These are phyloP conservation scores for Dysidea cf. avara DNA, from an alignment of 37 sponge, comb jelly and placozoan species.

Conservation along the genomic window DNA sequence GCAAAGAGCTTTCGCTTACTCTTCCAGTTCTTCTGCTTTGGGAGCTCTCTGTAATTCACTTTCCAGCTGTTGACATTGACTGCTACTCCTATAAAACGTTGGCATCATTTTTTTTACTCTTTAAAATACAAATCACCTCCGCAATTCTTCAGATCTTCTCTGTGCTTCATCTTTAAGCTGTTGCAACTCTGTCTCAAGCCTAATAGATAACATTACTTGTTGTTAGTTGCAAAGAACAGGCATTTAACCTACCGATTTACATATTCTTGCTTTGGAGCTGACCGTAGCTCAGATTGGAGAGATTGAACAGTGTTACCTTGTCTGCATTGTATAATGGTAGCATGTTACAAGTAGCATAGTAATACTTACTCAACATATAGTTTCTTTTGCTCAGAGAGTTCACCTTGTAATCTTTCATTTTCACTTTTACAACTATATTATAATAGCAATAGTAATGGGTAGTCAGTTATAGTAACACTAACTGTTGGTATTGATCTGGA, in stretches of 20 bases:
- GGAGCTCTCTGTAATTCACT: constrained; percentile 26
- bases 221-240: too few relatives aligned
- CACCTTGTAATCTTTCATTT: constrained; percentile 7
- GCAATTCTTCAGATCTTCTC: constrained; percentile 26
- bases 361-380: constrained; percentile 27
- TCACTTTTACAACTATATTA: constrained; percentile 28
- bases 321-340: too few relatives aligned
- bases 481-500: too few relatives aligned
- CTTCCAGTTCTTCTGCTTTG: constrained; percentile 3
- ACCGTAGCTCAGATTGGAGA: constrained; percentile 35
- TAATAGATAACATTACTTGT: not conserved
- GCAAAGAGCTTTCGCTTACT: not conserved
- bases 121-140: constrained; percentile 4
- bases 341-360: not conserved
- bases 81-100: not conserved
- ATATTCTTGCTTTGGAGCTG: constrained; percentile 54
- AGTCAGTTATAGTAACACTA: too few relatives aligned
- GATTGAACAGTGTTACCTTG: constrained; percentile 25
- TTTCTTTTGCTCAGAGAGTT: constrained; percentile 38
- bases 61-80: not conserved
- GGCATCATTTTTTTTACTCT: too few relatives aligned
- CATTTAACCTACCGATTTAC: constrained; percentile 25
- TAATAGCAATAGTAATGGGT: too few relatives aligned
- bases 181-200: constrained; percentile 33
- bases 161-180: constrained; percentile 19